Conservation (phyloP, 2,888 invertebrate species). For the Pterostichus madidus region DNA sequence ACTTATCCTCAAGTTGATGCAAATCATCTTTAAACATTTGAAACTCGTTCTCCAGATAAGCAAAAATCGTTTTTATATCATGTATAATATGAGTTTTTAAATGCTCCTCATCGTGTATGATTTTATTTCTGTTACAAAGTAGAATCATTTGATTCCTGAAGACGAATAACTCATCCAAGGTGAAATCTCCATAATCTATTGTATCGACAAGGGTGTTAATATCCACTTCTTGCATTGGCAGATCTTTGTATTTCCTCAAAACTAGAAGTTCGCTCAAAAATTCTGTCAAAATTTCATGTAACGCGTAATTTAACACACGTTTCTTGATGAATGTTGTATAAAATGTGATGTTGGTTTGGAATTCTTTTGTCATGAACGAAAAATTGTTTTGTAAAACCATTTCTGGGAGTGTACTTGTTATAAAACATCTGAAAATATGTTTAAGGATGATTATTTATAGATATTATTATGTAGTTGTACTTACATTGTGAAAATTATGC, state of each 20-base stretch:
- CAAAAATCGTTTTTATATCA: slow-evolving; percentile 2
- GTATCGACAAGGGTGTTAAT: neutral
- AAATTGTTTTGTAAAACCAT: neutral
- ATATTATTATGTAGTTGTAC: neutral
- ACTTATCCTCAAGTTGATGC: neutral
- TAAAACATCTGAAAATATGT: too few species aligned
- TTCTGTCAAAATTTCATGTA: neutral
- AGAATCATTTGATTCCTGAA: neutral
- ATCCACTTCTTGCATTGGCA: neutral
- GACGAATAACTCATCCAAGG: neutral
- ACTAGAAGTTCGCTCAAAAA: neutral
- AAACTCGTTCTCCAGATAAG: slow-evolving; percentile 4
- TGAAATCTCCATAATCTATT: neutral
- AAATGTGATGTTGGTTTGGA: neutral
- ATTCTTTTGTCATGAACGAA: neutral
- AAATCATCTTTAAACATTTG: neutral
- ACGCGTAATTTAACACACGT: neutral
- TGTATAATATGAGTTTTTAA: neutral
- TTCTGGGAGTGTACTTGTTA: neutral
- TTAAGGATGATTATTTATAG: too few species aligned
- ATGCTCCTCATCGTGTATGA: neutral
- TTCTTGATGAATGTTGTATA: neutral
- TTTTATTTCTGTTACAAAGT: neutral
- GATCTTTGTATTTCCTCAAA: neutral
- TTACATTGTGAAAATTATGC: neutral